phyloP scores from a whole-genome alignment of 1,140 invertebrate species.

The Pissodes strobi region DNA sequence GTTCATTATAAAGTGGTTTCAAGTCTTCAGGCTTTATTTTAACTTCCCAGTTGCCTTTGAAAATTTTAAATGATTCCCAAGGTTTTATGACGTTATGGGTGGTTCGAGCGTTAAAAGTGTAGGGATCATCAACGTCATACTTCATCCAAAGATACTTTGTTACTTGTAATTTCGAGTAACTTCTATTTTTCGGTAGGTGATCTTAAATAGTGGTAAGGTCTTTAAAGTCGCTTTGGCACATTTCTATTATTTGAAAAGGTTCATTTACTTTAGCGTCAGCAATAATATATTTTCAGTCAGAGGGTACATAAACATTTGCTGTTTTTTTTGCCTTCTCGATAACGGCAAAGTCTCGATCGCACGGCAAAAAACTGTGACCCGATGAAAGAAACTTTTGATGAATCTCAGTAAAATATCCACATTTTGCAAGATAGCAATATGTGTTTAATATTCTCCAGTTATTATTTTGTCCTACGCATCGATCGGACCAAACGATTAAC shows the following conservation, averaged over 20 bases:
- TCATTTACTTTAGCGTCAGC: not conserved
- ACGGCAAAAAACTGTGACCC: constrained; percentile 5
- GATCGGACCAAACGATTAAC: constrained; percentile 2
- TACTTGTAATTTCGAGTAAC: too few species aligned
- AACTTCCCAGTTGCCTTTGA: too few species aligned
- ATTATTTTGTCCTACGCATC: constrained; percentile 3
- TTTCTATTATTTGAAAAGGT: not conserved
- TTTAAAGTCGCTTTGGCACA: not conserved
- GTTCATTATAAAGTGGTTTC: too few species aligned
- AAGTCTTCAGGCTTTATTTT: too few species aligned
- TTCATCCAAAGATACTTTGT: too few species aligned
- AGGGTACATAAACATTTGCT: not conserved
- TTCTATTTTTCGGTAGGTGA: not conserved
- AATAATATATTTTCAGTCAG: constrained; percentile 1
- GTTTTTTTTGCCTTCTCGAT: constrained; percentile 8
- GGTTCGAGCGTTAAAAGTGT: not conserved
- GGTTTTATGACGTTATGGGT: too few species aligned
- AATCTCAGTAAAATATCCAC: constrained; percentile 3
- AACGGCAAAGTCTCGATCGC: not conserved
- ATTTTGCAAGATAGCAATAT: not conserved
- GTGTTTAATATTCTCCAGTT: not conserved
- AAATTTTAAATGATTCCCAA: too few species aligned
- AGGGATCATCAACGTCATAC: too few species aligned
- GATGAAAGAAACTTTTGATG: not conserved
- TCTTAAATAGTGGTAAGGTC: not conserved